Evolutionary conservation across 64 coral and sea anemone species (phyloP).

Genomic region (Astreopora myriophthalma): DNA sequence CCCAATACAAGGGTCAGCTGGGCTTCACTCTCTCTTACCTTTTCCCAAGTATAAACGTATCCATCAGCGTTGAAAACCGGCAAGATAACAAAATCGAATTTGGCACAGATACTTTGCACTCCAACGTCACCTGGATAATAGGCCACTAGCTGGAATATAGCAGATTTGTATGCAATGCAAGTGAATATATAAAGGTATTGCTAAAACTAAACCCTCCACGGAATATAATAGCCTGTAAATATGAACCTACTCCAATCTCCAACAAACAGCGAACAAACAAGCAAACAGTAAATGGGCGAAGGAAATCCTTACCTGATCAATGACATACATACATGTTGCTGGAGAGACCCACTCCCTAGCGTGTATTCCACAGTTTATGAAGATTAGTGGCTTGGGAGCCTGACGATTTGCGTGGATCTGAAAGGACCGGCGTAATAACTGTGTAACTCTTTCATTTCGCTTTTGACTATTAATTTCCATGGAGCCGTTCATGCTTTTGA

Average conservation of each 20-base stretch:
- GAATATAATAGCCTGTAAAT: too few relatives aligned
- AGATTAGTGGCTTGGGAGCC: slow-evolving; percentile 38
- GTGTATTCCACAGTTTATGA: slow-evolving; percentile 91
- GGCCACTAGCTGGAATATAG: slow-evolving; percentile 31
- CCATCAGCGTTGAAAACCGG: slow-evolving; percentile 82
- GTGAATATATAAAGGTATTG: too few relatives aligned
- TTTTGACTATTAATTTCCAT: neutral
- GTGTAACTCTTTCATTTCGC: neutral
- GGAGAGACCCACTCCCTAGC: slow-evolving; percentile 81
- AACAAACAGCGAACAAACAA: neutral
- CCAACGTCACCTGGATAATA: slow-evolving; percentile 14
- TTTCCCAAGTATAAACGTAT: slow-evolving; percentile 66
- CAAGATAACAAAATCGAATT: slow-evolving; percentile 77
- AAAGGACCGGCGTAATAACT: neutral
- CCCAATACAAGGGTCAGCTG: neutral
- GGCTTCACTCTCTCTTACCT: neutral
- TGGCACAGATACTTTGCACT: slow-evolving; percentile 40
- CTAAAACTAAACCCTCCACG: too few relatives aligned
- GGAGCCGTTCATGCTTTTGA: neutral
- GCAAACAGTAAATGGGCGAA: neutral
- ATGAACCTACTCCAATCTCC: neutral
- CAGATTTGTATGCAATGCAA: neutral
- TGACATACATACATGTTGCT: slow-evolving; percentile 81
- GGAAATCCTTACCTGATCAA: slow-evolving; percentile 55
- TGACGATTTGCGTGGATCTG: slow-evolving; percentile 50